A percentile compares a stretch with the other conserved stretches of the same genome.
Conservation (phyloP, 2,797 vertebrate species). For the Pangasius macronema region DNA sequence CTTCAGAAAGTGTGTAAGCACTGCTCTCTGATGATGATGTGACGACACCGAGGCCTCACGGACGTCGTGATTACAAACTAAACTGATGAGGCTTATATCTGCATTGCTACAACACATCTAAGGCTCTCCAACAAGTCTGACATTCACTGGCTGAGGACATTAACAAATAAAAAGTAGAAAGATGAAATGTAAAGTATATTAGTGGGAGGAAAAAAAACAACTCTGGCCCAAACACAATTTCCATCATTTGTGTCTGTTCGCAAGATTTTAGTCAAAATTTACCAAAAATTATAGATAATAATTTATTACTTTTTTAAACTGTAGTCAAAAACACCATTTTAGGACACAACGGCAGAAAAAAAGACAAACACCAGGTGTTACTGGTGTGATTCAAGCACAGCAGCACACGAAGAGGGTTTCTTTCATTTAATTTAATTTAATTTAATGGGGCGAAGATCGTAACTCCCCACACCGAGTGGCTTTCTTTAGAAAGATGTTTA, state of each 20-base stretch:
- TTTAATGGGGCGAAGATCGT: not conserved
- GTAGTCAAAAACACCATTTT: not conserved
- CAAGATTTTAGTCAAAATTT: not conserved
- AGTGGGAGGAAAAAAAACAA: not conserved
- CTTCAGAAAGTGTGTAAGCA: not conserved
- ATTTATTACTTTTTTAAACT: not conserved
- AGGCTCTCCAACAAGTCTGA: not conserved
- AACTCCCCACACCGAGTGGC: slow-evolving; percentile 4
- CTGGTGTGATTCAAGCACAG: not conserved
- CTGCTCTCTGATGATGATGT: too few species aligned
- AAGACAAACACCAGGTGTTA: not conserved
- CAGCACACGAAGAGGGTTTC: not conserved
- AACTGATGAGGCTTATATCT: not conserved
- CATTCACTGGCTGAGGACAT: not conserved
- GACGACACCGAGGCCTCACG: not conserved
- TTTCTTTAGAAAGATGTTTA: not conserved
- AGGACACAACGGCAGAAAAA: not conserved
- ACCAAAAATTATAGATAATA: not conserved
- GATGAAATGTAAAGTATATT: not conserved
- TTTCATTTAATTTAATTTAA: not conserved
- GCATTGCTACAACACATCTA: too few species aligned
- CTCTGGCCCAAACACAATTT: not conserved
- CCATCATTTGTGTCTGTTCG: not conserved
- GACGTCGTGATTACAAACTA: not conserved
- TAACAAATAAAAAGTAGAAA: not conserved